Conservation (phyloP, 2,888 invertebrate species). For the Eupithecia insigniata region DNA sequence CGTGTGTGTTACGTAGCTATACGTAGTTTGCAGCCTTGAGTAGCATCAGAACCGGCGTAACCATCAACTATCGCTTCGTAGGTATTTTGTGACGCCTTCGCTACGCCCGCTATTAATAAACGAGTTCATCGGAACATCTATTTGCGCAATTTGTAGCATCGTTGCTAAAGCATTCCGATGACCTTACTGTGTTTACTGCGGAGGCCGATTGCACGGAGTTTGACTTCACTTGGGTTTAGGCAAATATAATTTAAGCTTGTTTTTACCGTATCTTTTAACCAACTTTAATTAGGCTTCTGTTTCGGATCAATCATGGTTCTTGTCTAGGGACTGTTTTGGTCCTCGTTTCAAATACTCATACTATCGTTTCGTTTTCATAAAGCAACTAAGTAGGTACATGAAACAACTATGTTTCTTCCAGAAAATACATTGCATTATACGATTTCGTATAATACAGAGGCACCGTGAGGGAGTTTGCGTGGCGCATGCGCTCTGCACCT, state of each 20-base stretch:
- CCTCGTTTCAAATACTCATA: neutral
- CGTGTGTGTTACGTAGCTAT: conserved; percentile 57
- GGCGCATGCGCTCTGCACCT: conserved; percentile 76
- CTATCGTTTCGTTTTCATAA: conserved; percentile 5
- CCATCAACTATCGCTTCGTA: conserved; percentile 57
- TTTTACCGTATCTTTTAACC: neutral
- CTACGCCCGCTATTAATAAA: conserved; percentile 82
- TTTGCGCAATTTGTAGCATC: conserved; percentile 82
- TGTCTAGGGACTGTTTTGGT: neutral
- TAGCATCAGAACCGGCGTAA: conserved; percentile 53
- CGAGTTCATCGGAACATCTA: conserved; percentile 84
- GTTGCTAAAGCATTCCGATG: conserved; percentile 75
- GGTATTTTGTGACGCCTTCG: conserved; percentile 74
- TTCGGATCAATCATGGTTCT: neutral
- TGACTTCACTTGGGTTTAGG: conserved; percentile 32
- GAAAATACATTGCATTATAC: conserved; percentile 42
- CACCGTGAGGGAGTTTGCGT: conserved; percentile 65
- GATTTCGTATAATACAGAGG: conserved; percentile 54
- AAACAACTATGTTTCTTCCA: conserved; percentile 48
- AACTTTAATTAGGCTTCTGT: neutral
- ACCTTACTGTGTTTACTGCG: conserved; percentile 69
- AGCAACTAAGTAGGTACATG: conserved; percentile 38
- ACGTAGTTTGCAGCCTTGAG: conserved; percentile 66
- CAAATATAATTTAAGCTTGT: conserved; percentile 8
- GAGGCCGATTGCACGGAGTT: conserved; percentile 43